Base-by-base conservation (phyloP, 1,140 invertebrate genomes). In the Chironomus striatipennis region DNA sequence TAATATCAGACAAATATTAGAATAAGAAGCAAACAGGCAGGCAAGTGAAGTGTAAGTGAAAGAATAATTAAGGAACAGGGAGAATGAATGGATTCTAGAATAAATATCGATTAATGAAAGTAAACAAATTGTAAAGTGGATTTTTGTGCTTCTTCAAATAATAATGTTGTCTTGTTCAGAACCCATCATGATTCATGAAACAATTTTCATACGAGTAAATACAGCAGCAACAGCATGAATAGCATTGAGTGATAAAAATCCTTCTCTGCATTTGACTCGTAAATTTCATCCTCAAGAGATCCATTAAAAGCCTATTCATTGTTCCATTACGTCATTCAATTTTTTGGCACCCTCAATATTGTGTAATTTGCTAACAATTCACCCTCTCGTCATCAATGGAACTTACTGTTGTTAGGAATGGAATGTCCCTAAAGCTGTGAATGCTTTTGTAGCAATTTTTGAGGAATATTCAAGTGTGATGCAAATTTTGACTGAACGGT, bases 221-320 rank as follows among this genome's bases (percentile, higher is more conserved):
- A 57, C 47, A 57, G n/a, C 47, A 57, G 15, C 10, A n/a, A 15
- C 12, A 57, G 15, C 6, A 43, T 7, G 42, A 43, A 43, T 7
- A 47, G 43, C 15, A 4, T 47, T n/a, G 47, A 57, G 12, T 57
- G n/a, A n/a, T 57, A 47, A 47, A 47, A 47, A 57, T 57, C n/a
- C n/a, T 57, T n/a, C n/a, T 57, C 47, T 57, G 47, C 47, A 57
- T 57, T 57, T 57, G 47, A 57, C 47, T 57, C 47, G 24, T 34
- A 34, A 34, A 34, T 34, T 34, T 34, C 24, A 34, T 34, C 5
- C 24, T 57, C 47, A 57, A 57, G 47, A 57, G 47, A 57, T 57
- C 47, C 47, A 57, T 57, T 57, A 57, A 57, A 57, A 10, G n/a
- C 12, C 47, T n/a, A 57, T 57, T 57, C 47, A 57, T 12, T 57